Base-by-base conservation (phyloP, 2,797 vertebrate species). In the Ceryle rudis region DNA sequence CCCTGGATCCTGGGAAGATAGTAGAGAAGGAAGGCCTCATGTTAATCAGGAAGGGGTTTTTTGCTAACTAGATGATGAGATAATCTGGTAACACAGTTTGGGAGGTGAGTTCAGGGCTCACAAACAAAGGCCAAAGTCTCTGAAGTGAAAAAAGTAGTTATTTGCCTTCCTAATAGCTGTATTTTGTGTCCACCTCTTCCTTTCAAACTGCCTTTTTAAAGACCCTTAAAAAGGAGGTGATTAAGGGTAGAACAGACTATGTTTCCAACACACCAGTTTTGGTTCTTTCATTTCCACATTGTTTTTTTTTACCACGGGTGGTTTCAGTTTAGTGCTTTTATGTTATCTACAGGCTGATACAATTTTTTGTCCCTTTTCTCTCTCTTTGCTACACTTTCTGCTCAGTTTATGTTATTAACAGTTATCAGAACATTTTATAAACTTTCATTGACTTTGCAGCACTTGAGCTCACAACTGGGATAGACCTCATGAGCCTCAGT, bases 371-470 rank as follows among this genome's bases (percentile, higher is more conserved):
- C 4, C 21, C 20, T 67, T 69, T 83, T 65, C 41, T 83, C 9
- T 80, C 28, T 78, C 20, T 78, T 79, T 54, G 15, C 8, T 54
- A 79, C 66, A 75, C 91, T 39, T 3, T 3, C 20, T 35, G 13
- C 41, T 75, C 58, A 52, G 39, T 89, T 60, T 64, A 47, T 75
- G 55, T 70, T 89, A 81, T 79, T 89, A 96, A 77, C 54, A 72
- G 91, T 46, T 84, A 81, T 62, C 1, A 2, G 73, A 93, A 89
- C 58, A 73, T 91, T 93, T 93, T 73, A 81, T 84, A 89, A 95
- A 70, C 73, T 92, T 95, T 39, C 58, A 81, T 21, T 90, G 72
- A 79, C 90, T 94, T 94, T 84, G 25, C 70, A 70, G 51, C 81
- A 82, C 58, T 93, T 62, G 66, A 73, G 51, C 62, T 88, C 35